Conservation (phyloP, 1,140 invertebrate species). For the Drosophila littoralis region DNA sequence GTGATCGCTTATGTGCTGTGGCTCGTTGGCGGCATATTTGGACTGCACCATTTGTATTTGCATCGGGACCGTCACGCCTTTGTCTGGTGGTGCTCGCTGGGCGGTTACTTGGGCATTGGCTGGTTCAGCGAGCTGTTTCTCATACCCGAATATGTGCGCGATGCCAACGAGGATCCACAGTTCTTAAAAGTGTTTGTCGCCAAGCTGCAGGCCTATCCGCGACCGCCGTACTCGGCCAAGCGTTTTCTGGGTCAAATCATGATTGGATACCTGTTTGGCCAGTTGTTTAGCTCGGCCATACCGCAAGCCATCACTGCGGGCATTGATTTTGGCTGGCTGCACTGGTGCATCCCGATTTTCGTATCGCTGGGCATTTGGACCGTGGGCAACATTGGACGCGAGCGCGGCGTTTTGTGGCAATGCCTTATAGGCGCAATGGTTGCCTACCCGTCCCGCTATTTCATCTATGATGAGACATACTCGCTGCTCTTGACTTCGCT, state of each 20-base stretch:
- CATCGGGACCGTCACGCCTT: conserved; percentile 95
- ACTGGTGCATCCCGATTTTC: conserved; percentile 89
- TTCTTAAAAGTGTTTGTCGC: conserved; percentile 89
- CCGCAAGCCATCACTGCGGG: conserved; percentile 90
- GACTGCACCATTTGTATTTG: conserved; percentile 96
- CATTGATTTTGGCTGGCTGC: conserved; percentile 89
- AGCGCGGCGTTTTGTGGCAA: conserved; percentile 89
- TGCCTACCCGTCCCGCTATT: conserved; percentile 88
- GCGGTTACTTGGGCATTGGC: conserved; percentile 93
- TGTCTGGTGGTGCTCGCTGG: conserved; percentile 93
- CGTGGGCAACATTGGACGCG: conserved; percentile 95
- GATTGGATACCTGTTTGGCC: conserved; percentile 92
- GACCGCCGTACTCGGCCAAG: conserved; percentile 91
- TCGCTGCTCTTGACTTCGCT: conserved; percentile 89
- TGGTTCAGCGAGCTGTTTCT: conserved; percentile 94
- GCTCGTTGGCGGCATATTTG: conserved; percentile 94
- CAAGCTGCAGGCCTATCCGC: conserved; percentile 87
- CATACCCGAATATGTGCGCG: conserved; percentile 94
- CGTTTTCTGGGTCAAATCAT: conserved; percentile 91
- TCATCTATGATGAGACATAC: conserved; percentile 88
- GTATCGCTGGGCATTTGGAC: conserved; percentile 93
- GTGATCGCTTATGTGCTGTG: conserved; percentile 92
- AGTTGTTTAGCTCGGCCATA: conserved; percentile 90
- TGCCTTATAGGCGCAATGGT: conserved; percentile 89
- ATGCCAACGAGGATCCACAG: conserved; percentile 92